Base-by-base conservation (phyloP, 2,888 invertebrate species). In the Hetaerina titia region DNA sequence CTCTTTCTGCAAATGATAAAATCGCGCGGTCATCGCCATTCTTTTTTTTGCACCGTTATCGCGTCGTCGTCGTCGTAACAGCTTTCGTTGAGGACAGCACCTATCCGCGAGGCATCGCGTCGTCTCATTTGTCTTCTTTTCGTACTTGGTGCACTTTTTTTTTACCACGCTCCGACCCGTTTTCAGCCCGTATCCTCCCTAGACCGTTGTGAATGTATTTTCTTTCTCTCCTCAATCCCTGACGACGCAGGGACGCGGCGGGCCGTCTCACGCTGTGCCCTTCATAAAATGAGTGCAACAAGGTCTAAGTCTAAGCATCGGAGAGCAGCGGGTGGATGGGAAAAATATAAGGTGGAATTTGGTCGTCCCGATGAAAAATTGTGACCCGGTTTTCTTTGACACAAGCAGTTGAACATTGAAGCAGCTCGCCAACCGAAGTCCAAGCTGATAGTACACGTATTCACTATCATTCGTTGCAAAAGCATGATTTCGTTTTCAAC, bases 31-130 rank as follows among this genome's bases (percentile, higher is more conserved):
- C 81, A 81, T 31, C 31, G 81, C 6, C 81, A 15, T 81, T 69
- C 81, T 31, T 81, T 81, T 81, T 25, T 81, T 81, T 81, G 22
- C 13, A 81, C 81, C 81, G 81, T 81, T 81, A 81, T 15, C 81
- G 31, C 81, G 9, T 31, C 81, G 81, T 81, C 25, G 25, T 25
- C 9, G 81, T 31, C 81, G 31, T 13, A 19, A 19, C 22, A 19
- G 19, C 69, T n/a, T 25, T 31, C 81, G 31, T 9, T n/a, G 81
- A 31, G 31, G 81, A 25, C 81, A 81, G 25, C 81, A 81, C 81
- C 81, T 31, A 11, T 81, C 4, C 81, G 31, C 11, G 31, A 31
- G 25, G 31, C 31, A 13, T 81, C 31, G 25, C 81, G 31, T 11
- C 25, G 81, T 81, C 31, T 13, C 81, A 81, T 81, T 81, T 31